Percentiles rank a stretch among this genome's conserved stretches.
Evolutionary conservation across 1,140 invertebrate species (phyloP).

Genomic region (Diorhabda sublineata): DNA sequence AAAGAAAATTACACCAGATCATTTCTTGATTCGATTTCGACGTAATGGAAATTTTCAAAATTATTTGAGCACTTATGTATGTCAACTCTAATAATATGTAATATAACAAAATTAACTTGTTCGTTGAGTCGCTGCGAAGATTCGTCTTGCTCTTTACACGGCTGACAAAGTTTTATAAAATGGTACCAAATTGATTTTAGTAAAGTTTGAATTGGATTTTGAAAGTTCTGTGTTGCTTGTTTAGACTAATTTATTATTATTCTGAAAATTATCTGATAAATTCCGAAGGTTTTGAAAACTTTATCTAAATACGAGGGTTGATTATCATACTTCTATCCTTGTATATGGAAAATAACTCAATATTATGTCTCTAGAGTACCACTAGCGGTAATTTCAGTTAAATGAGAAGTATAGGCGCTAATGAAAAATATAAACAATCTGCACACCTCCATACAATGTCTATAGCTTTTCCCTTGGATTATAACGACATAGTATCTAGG

Average conservation of each 20-base stretch:
- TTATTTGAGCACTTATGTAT: neutral
- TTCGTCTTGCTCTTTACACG: neutral
- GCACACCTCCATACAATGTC: no score
- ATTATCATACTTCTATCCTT: no score
- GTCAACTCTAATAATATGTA: neutral
- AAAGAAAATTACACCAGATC: slow-evolving; percentile 2
- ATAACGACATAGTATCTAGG: no score
- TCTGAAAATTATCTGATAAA: no score
- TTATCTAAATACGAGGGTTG: no score
- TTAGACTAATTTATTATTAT: neutral
- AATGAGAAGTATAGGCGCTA: no score
- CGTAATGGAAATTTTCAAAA: neutral
- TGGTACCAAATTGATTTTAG: neutral
- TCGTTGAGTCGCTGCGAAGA: neutral
- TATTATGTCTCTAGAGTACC: no score
- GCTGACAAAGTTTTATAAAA: neutral
- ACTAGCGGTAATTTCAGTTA: no score
- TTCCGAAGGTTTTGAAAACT: no score
- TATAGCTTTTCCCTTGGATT: no score
- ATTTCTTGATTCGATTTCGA: neutral
- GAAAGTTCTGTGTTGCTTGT: neutral
- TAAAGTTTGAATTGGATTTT: slow-evolving; percentile 1
- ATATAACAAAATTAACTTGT: neutral
- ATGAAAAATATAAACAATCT: no score
- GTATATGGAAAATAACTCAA: no score